Evolutionary conservation across 1,140 invertebrate genomes (phyloP), one percentile per base, ranked within the genome.

Genomic region (Aphaenogaster rudis): DNA sequence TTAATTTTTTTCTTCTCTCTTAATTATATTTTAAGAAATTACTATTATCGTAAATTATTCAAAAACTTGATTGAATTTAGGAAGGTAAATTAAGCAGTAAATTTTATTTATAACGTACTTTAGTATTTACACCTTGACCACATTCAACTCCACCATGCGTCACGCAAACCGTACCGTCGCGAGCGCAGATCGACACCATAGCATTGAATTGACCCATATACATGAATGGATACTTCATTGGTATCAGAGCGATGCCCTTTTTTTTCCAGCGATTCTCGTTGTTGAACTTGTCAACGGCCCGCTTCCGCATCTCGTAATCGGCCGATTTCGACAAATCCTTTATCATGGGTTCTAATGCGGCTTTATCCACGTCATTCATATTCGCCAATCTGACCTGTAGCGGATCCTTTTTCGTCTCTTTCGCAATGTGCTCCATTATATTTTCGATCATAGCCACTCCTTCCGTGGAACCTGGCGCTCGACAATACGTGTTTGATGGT

Each of bases 341-440:
- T 17, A 97, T 96, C 93, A 97, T 96, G 39, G 92, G 72, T 50
- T 90, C 57, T 50, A 95, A 85, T 0, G 92, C 69, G 63, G 79
- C 63, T 54, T 94, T 95, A 61, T 95, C 93, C 0, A 80, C 90
- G 6, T 94, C 77, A 21, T 93, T 94, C 86, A 98, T 95, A 91
- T 98, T 98, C 8, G 94, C 94, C 50, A 97, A 88, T 85, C 96
- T 95, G 0, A 98, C 96, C 77, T 97, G 96, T 1, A 97, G 86
- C 0, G 98, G 96, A 95, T 98, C 98, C 89, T 96, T 95, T 3
- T 96, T 95, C 5, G 97, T 91, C 64, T 94, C 95, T 77, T 96
- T 96, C 0, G 98, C 96, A 86, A 98, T 97, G 92, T 98, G 97
- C 90, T 99, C 98, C 96, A 99, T 97, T 8, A 99, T 96, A 63